Evolutionary conservation across 2,797 vertebrate genomes (phyloP).

Genomic region (Cheirogaleus major): DNA sequence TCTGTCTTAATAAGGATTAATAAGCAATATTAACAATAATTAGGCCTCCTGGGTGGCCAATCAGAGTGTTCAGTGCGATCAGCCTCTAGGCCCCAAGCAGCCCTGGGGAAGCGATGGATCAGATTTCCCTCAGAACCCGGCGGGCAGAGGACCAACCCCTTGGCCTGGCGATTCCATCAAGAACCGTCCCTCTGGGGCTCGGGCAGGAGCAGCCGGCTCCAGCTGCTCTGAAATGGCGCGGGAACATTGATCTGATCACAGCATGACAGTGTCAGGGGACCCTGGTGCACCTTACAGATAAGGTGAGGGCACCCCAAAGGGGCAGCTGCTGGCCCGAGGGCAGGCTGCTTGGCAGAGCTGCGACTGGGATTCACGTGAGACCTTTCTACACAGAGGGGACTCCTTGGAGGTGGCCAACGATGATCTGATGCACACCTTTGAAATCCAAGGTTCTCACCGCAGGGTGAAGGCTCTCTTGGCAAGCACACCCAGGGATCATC

Average conservation of each 20-base stretch:
- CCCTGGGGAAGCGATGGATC: neutral
- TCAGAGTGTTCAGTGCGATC: neutral
- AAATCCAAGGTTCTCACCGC: neutral
- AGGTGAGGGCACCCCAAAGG: neutral
- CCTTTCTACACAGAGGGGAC: neutral
- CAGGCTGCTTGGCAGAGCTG: neutral
- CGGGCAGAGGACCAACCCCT: neutral
- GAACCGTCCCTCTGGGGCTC: rapidly evolving
- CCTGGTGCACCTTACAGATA: neutral
- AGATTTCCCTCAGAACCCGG: neutral
- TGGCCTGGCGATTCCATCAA: rapidly evolving
- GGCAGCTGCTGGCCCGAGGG: neutral
- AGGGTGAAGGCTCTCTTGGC: neutral
- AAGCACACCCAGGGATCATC: neutral
- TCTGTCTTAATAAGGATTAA: neutral
- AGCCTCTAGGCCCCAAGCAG: neutral
- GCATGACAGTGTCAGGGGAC: rapidly evolving
- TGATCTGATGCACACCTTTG: neutral
- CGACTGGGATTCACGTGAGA: neutral
- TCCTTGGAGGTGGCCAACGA: neutral
- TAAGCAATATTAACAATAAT: neutral
- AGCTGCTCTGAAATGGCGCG: neutral
- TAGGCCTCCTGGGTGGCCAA: neutral
- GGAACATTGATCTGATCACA: neutral
- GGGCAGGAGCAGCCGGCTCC: rapidly evolving